A percentile compares a stretch with the other conserved stretches of the same genome.
Conservation (phyloP, 2,797 vertebrate species). For the Botia kubotai region DNA sequence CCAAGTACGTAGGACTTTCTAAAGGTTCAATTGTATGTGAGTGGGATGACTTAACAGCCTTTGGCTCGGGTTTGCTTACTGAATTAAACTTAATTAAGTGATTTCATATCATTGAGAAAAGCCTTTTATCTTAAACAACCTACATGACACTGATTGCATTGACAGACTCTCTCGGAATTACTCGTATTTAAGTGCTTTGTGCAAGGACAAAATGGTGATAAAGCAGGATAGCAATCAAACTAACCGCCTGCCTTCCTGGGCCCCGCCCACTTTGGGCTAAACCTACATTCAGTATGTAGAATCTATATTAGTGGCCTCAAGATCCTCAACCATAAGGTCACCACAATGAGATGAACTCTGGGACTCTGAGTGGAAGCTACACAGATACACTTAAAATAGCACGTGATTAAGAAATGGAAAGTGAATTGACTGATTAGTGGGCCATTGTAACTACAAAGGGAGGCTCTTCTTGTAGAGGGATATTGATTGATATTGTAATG, state of each 20-base stretch:
- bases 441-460: constrained; percentile 22
- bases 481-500: constrained; percentile 26
- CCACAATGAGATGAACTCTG: neutral
- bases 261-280: neutral
- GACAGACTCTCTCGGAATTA: neutral
- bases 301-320: neutral
- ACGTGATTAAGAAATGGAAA: constrained; percentile 44
- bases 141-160: neutral
- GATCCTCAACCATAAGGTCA: constrained; percentile 13
- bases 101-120: neutral
- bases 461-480: neutral
- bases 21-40: constrained; percentile 12
- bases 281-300: neutral
- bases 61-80: neutral
- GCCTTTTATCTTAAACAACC: neutral
- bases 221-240: neutral
- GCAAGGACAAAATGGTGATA: neutral
- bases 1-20: neutral
- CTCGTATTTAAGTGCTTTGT: neutral
- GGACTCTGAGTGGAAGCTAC: neutral
- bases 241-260: neutral
- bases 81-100: constrained; percentile 2
- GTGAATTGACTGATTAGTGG: constrained; percentile 37
- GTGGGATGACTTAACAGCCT: neutral
- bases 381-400: neutral